Percentiles rank a stretch among this genome's conserved stretches.
Evolutionary conservation across 1,140 invertebrate genomes (phyloP).

Genomic region (Tribolium castaneum): DNA sequence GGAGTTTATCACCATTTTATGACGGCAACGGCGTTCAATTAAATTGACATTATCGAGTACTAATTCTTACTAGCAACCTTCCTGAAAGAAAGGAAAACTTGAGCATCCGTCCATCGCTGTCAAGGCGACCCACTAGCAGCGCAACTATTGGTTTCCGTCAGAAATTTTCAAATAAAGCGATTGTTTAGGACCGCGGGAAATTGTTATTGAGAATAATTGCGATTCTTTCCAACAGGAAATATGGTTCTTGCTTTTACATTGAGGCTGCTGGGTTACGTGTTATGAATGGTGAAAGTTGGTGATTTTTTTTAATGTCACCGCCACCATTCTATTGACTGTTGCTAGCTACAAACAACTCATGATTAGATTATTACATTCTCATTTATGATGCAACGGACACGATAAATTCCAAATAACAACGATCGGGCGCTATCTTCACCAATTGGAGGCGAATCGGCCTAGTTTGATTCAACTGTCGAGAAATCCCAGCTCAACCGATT

Average conservation of each 20-base stretch:
- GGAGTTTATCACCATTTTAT: not conserved
- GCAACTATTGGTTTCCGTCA: constrained; percentile 7
- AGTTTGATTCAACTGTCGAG: not conserved
- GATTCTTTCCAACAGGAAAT: constrained; percentile 43
- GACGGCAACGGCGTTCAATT: not conserved
- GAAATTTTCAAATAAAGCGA: constrained; percentile 1
- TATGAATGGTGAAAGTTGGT: constrained; percentile 42
- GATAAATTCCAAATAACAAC: constrained; percentile 24
- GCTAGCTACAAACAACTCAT: constrained; percentile 26
- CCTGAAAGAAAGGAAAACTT: constrained; percentile 32
- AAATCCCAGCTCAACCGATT: too few species aligned
- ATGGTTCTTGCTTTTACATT: constrained; percentile 40
- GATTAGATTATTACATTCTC: constrained; percentile 39
- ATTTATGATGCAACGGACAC: constrained; percentile 26
- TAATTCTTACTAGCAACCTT: constrained; percentile 30
- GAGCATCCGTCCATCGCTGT: constrained; percentile 26
- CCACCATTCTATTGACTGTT: constrained; percentile 35
- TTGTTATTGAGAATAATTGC: constrained; percentile 36
- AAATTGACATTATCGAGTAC: not conserved
- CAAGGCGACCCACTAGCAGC: constrained; percentile 7
- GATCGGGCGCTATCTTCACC: not conserved
- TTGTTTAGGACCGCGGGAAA: constrained; percentile 35
- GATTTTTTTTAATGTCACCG: constrained; percentile 41
- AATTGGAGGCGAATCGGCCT: not conserved
- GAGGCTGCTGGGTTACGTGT: constrained; percentile 39